A percentile compares a stretch with the other conserved stretches of the same genome.
Evolutionary conservation across 2,797 vertebrate species (phyloP).

Genomic region (Dicrostonyx torquatus): DNA sequence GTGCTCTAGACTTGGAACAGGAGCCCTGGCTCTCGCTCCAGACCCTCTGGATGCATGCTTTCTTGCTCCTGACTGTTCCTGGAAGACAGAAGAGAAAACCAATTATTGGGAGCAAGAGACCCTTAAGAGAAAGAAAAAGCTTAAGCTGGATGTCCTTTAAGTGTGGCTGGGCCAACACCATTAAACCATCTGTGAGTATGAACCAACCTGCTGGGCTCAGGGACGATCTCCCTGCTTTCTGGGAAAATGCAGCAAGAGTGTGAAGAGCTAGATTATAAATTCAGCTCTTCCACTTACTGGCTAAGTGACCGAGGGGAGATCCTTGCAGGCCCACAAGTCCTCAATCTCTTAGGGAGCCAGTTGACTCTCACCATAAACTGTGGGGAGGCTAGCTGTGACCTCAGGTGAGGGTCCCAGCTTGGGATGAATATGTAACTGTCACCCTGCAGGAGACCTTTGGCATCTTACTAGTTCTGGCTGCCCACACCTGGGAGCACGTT

Average conservation of each 20-base stretch:
- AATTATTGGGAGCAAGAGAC: neutral
- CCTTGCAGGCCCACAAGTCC: neutral
- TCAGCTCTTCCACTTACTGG: neutral
- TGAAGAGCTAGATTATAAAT: slow-evolving; percentile 5
- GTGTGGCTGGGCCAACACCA: neutral
- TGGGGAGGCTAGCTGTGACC: neutral
- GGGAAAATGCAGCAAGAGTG: neutral
- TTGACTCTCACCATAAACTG: neutral
- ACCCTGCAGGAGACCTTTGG: neutral
- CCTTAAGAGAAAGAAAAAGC: slow-evolving; percentile 3
- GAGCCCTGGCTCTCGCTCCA: neutral
- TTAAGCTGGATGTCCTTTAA: neutral
- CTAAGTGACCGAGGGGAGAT: neutral
- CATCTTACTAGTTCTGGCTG: neutral
- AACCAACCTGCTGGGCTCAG: neutral
- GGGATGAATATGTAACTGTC: neutral
- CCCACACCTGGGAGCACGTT: neutral
- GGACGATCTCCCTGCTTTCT: neutral
- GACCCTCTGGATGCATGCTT: neutral
- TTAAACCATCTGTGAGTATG: neutral
- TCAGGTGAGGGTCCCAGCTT: neutral
- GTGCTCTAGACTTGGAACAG: neutral
- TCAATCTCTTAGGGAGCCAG: neutral
- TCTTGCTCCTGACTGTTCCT: too few species aligned
- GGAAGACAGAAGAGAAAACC: neutral